Evolutionary conservation across 2,797 vertebrate species (phyloP), one percentile per base, ranked within the genome.

Genomic region (Synaphobranchus kaupii): DNA sequence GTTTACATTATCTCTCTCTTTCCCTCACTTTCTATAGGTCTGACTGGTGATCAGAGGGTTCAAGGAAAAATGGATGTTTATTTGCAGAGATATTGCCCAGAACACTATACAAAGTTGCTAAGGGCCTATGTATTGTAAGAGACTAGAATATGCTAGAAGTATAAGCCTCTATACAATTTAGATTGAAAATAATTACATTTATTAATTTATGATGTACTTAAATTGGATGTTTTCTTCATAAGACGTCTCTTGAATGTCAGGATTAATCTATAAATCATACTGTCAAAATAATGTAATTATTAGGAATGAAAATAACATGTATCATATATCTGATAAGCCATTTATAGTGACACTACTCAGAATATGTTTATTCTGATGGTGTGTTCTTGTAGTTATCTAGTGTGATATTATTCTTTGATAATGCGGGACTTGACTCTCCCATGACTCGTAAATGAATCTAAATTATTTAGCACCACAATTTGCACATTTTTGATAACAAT

Each of bases 21-120:
- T 47, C 86, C 60, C 87, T 90, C 34, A 88, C 4, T 90, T 28
- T 84, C 17, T 39, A 85, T 86, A 96, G 95, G 95, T 90, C 90
- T 96, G 84, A 86, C 88, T 86, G 90, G 90, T 89, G 91, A 95
- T 89, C 90, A 93, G 86, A 92, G 66, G 89, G 90, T 96, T 76
- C 88, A 92, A 66, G 96, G 96, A 22, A 97, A 97, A 93, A 96
- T 97, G 96, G 12, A 88, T 15, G 90, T 94, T 88, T 96, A 93
- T 90, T 94, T 97, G 28, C 89, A 94, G 92, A 92, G 88, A 91
- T 88, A 95, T 90, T 89, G 89, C 80, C 95, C 96, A 48, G 94
- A 94, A 22, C 96, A 96, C 83, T 96, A 95, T 48, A 83, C 87
- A 54, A 94, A 91, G 89, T 93, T 97, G 44, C 87, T 94, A 50